Percentiles rank a stretch among this genome's conserved stretches.
Conservation (phyloP, 2,888 invertebrate species). For the Noctua pronuba region DNA sequence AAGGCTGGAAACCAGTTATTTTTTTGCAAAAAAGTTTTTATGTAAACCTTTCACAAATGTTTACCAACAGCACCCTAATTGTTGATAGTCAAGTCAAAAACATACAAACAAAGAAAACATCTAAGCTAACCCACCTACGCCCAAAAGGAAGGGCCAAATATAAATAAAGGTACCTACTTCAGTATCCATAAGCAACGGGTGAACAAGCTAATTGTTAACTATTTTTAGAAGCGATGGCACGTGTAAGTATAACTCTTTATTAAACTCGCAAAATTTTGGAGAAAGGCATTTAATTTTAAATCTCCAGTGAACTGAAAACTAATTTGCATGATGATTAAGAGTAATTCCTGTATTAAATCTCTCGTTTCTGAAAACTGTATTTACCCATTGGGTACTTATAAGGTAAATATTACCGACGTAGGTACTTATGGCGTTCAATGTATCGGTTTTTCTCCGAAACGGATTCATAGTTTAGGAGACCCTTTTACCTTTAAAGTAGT, state of each 20-base stretch:
- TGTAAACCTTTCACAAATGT: not conserved
- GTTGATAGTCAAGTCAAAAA: not conserved
- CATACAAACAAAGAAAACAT: not conserved
- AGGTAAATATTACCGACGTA: not conserved
- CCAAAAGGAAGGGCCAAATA: conserved; percentile 14
- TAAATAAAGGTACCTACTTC: not conserved
- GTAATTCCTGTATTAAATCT: not conserved
- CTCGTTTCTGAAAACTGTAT: not conserved
- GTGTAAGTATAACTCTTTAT: conserved; percentile 10
- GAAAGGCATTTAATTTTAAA: conserved; percentile 2
- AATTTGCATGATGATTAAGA: conserved; percentile 21
- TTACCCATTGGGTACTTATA: not conserved
- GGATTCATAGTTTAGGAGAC: not conserved
- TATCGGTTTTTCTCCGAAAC: not conserved
- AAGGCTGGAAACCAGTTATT: too few species aligned
- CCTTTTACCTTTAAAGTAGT: conserved; percentile 1
- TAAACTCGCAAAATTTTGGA: not conserved
- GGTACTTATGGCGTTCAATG: not conserved
- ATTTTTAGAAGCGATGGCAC: conserved; percentile 14
- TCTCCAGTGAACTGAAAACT: conserved; percentile 15
- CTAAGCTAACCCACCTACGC: not conserved
- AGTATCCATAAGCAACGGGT: not conserved
- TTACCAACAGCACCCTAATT: not conserved
- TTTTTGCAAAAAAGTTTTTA: not conserved
- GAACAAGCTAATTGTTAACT: not conserved